Conservation (phyloP, 1,140 invertebrate species). For the Cydia fagiglandana region DNA sequence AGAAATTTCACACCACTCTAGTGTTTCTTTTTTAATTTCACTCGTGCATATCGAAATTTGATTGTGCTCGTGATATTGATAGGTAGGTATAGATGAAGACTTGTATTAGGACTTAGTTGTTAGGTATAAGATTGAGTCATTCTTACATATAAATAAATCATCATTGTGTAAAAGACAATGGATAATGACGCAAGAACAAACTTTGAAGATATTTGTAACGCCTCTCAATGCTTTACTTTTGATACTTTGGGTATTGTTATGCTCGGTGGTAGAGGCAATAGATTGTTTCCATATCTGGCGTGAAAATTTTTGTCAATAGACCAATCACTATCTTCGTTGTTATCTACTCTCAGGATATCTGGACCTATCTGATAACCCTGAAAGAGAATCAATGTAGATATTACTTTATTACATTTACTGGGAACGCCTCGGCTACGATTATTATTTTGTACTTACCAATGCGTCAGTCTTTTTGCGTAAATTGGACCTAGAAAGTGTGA, state of each 20-base stretch:
- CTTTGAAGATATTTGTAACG: conserved; percentile 1
- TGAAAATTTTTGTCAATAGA: conserved; percentile 73
- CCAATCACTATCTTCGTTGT: conserved; percentile 52
- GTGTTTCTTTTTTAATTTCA: conserved; percentile 13
- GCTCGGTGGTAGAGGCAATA: conserved; percentile 74
- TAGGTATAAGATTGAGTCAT: not conserved
- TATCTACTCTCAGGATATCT: conserved; percentile 18
- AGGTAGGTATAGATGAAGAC: not conserved
- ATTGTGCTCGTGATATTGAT: conserved; percentile 9
- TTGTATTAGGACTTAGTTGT: not conserved
- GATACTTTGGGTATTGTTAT: conserved; percentile 77
- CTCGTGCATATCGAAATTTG: conserved; percentile 10
- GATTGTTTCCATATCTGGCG: conserved; percentile 79
- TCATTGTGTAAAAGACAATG: conserved; percentile 5
- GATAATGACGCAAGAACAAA: conserved; percentile 10
- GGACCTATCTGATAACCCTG: conserved; percentile 56
- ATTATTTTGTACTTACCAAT: conserved; percentile 74
- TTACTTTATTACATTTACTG: conserved; percentile 17
- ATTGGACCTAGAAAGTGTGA: conserved; percentile 87
- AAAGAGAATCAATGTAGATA: conserved; percentile 52
- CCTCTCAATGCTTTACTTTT: conserved; percentile 55
- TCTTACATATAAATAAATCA: conserved; percentile 4
- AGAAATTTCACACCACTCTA: not conserved
- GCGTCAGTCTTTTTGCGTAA: conserved; percentile 84
- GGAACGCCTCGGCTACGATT: not conserved